These are phyloP conservation scores for Pogonomyrmex californicus DNA, from an alignment of 1,140 invertebrate species.

Conservation along the genomic window DNA sequence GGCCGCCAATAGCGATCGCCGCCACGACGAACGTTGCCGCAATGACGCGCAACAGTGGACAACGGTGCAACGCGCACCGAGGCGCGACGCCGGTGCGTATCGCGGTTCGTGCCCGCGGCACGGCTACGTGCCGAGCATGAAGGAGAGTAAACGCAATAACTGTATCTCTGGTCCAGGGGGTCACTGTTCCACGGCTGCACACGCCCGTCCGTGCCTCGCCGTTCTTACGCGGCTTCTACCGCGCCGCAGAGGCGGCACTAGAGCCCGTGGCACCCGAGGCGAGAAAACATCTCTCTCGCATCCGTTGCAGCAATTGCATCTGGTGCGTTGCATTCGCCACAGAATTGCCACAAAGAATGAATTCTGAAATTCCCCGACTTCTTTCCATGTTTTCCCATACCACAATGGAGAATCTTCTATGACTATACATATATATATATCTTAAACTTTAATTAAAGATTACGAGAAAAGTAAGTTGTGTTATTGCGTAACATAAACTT, in stretches of 20 bases:
- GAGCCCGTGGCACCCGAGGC: background rate
- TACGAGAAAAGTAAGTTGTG: too few relatives aligned
- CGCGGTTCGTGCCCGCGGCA: constrained; percentile 17
- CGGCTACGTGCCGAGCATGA: constrained; percentile 70
- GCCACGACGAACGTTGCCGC: constrained; percentile 14
- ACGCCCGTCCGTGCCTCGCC: constrained; percentile 60
- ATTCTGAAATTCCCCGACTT: too few relatives aligned
- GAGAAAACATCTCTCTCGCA: background rate
- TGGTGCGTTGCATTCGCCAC: too few relatives aligned
- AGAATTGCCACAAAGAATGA: too few relatives aligned
- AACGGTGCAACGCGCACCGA: constrained; percentile 64
- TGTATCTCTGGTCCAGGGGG: constrained; percentile 76
- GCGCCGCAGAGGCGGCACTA: constrained; percentile 37
- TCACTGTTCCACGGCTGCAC: constrained; percentile 73
- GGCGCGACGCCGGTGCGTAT: constrained; percentile 22
- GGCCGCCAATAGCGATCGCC: constrained; percentile 44
- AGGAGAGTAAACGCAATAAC: constrained; percentile 77
- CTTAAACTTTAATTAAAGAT: too few relatives aligned
- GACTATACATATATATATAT: too few relatives aligned
- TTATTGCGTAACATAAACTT: too few relatives aligned
- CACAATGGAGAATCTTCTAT: too few relatives aligned
- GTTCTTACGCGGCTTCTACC: constrained; percentile 45
- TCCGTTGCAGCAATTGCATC: background rate
- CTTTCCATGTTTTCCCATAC: too few relatives aligned
- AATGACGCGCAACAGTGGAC: constrained; percentile 70